Evolutionary conservation across 2,888 invertebrate species (phyloP).

Genomic region (Gastrophysa polygoni): DNA sequence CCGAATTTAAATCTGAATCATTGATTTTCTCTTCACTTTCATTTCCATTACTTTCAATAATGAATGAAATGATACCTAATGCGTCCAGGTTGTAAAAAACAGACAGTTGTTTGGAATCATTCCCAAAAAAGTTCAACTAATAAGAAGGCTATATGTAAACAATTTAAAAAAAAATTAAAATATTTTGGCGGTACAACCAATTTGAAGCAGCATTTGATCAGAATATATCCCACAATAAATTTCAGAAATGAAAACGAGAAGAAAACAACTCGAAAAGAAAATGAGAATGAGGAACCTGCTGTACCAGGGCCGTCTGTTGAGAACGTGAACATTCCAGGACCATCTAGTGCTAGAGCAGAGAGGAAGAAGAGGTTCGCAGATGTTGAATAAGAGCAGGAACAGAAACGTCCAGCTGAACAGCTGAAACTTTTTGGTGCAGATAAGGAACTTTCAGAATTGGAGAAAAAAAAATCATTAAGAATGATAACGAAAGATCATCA

Average conservation of each 20-base stretch:
- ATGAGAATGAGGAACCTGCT: neutral
- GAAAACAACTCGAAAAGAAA: neutral
- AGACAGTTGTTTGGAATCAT: neutral
- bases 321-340: too few relatives aligned
- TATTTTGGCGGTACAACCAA: conserved; percentile 28
- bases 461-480: conserved; percentile 27
- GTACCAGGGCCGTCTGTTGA: too few relatives aligned
- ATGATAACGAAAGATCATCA: conserved; percentile 39
- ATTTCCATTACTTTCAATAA: neutral
- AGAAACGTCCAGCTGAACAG: conserved; percentile 4
- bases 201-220: conserved; percentile 29
- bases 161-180: conserved; percentile 25
- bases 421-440: conserved; percentile 4
- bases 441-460: neutral
- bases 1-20: too few relatives aligned
- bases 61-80: conserved; percentile 6
- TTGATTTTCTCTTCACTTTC: too few relatives aligned
- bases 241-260: neutral
- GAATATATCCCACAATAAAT: conserved; percentile 16
- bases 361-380: too few relatives aligned
- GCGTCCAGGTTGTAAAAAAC: too few relatives aligned
- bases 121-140: neutral
- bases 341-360: too few relatives aligned
- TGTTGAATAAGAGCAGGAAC: too few relatives aligned
- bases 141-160: neutral